phyloP scores from a whole-genome alignment of 1,140 invertebrate species.

The Drosophila kepulauana region DNA sequence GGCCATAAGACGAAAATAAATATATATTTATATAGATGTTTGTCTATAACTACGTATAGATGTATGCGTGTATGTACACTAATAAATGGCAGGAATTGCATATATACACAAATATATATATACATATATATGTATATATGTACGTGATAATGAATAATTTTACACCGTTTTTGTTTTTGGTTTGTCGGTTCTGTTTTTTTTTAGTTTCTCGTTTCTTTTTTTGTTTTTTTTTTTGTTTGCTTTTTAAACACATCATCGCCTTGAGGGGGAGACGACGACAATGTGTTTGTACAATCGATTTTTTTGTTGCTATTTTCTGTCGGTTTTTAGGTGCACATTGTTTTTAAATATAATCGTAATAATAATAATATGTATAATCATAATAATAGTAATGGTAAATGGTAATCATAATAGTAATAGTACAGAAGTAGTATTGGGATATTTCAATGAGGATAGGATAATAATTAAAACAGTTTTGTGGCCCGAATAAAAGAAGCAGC shows the following conservation, averaged over 20 bases:
- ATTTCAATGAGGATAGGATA: conserved; percentile 27
- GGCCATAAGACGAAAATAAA: conserved; percentile 1
- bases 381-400: conserved; percentile 43
- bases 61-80: conserved; percentile 43
- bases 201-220: conserved; percentile 41
- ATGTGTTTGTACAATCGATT: conserved; percentile 54
- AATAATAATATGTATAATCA: conserved; percentile 44
- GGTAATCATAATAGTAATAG: conserved; percentile 53
- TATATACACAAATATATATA: conserved; percentile 45
- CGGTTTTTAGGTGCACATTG: conserved; percentile 36
- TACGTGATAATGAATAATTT: conserved; percentile 52
- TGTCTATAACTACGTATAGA: conserved; percentile 46
- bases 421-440: conserved; percentile 47
- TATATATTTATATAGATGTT: conserved; percentile 23
- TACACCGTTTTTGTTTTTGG: conserved; percentile 48
- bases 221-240: conserved; percentile 34
- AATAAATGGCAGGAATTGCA: conserved; percentile 72
- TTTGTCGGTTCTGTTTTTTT: conserved; percentile 50
- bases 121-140: conserved; percentile 24
- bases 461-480: conserved; percentile 54
- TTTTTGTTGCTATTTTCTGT: conserved; percentile 26
- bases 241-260: conserved; percentile 57
- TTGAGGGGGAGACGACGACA: conserved; percentile 3
- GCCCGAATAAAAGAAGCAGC: conserved; percentile 52
- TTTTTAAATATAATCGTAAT: conserved; percentile 33